These are phyloP conservation scores for Geodia barretti DNA, from an alignment of 37 sponge, comb jelly and placozoan genomes.

Conservation along the genomic window DNA sequence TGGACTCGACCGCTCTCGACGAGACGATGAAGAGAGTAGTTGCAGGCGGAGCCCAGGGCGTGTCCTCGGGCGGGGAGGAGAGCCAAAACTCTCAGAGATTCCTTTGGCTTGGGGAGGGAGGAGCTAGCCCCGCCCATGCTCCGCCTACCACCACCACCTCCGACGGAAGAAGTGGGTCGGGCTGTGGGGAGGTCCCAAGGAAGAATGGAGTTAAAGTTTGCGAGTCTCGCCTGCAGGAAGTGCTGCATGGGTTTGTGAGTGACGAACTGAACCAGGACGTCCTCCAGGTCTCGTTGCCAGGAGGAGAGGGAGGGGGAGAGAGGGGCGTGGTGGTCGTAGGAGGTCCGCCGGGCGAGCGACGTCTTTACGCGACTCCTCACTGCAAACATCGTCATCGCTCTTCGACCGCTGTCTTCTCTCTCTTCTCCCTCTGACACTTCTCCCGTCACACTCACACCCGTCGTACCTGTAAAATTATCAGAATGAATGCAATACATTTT, in stretches of 20 bases:
- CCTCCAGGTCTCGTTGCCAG: conserved; percentile 24
- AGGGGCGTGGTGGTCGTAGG: neutral
- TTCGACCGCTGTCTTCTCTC: neutral
- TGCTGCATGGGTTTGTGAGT: conserved; percentile 24
- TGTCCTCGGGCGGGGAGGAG: conserved; percentile 19
- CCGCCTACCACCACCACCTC: neutral
- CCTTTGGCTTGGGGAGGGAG: neutral
- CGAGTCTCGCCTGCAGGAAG: conserved; percentile 28
- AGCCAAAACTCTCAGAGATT: conserved; percentile 20
- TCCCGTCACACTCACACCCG: neutral
- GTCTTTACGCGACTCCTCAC: neutral
- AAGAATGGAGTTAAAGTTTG: conserved; percentile 17
- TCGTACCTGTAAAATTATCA: too few species aligned
- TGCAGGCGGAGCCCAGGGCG: conserved; percentile 41
- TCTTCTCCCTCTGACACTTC: neutral
- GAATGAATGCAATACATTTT: too few species aligned
- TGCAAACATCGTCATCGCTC: neutral
- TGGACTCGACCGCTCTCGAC: conserved; percentile 9
- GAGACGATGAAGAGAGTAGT: conserved; percentile 18
- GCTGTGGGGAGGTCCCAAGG: conserved; percentile 20
- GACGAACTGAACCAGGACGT: conserved; percentile 26
- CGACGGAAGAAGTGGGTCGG: neutral
- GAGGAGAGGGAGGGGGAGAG: neutral
- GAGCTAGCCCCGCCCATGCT: neutral
- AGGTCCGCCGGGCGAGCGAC: neutral